Evolutionary conservation across 2,888 invertebrate genomes (phyloP).

Genomic region (Plebejus melissa): DNA sequence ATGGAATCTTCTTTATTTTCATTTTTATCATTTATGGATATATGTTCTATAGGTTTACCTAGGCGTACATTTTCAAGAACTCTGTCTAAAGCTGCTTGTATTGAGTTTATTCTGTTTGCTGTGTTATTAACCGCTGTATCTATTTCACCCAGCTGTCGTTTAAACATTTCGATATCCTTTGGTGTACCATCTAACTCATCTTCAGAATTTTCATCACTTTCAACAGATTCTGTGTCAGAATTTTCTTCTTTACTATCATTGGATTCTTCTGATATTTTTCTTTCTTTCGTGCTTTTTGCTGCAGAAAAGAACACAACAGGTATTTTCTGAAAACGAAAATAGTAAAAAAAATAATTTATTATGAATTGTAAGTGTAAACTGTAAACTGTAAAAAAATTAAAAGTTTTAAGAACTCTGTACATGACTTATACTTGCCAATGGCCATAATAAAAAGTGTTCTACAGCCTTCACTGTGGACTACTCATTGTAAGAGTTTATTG

Average conservation of each 20-base stretch:
- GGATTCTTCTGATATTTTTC: slow-evolving; percentile 63
- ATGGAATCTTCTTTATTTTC: slow-evolving; percentile 3
- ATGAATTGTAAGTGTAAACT: too few relatives aligned
- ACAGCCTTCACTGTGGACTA: too few relatives aligned
- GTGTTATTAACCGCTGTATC: slow-evolving; percentile 75
- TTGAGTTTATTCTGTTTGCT: slow-evolving; percentile 74
- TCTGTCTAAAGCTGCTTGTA: slow-evolving; percentile 72
- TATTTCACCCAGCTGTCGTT: slow-evolving; percentile 71
- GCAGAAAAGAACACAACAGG: slow-evolving; percentile 96
- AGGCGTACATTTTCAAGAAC: slow-evolving; percentile 59
- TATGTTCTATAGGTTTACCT: slow-evolving; percentile 56
- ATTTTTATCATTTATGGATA: slow-evolving; percentile 23
- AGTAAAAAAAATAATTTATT: neutral
- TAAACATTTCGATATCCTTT: slow-evolving; percentile 69
- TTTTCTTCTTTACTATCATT: slow-evolving; percentile 37
- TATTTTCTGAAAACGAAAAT: slow-evolving; percentile 70
- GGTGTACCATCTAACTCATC: slow-evolving; percentile 52
- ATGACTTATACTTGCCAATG: too few relatives aligned
- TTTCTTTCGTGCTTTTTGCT: slow-evolving; percentile 76
- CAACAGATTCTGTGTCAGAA: slow-evolving; percentile 58
- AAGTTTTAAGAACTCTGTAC: too few relatives aligned
- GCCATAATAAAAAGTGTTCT: too few relatives aligned
- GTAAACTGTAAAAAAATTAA: too few relatives aligned
- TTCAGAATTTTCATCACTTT: slow-evolving; percentile 43
- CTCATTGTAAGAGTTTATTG: too few relatives aligned